Conservation (phyloP, 2,113 vertebrate species). For the Solenodon paradoxus region DNA sequence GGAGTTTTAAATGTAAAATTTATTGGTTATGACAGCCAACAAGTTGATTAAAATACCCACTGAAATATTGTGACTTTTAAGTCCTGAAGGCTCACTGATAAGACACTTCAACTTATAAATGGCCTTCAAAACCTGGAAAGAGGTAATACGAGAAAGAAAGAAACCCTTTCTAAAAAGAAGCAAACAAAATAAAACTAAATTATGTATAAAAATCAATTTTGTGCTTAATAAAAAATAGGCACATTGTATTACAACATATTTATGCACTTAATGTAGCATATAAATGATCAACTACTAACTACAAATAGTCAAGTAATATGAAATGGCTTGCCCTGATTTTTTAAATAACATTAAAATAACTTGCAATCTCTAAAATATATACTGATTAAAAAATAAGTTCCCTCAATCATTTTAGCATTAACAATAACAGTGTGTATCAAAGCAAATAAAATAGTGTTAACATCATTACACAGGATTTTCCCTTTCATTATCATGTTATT, state of each 20-base stretch:
- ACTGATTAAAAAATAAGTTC: neutral
- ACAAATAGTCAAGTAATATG: neutral
- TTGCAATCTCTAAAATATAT: neutral
- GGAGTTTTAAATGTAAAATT: conserved; percentile 44
- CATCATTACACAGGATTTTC: neutral
- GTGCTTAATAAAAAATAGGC: neutral
- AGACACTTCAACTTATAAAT: conserved; percentile 35
- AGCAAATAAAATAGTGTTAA: neutral
- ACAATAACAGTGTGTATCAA: neutral
- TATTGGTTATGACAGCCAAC: neutral
- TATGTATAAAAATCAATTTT: neutral
- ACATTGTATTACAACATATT: neutral
- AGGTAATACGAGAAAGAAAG: neutral
- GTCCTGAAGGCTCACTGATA: conserved; percentile 24
- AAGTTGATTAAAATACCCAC: conserved; percentile 30
- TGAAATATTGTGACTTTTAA: conserved; percentile 49
- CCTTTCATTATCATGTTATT: neutral
- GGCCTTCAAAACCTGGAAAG: neutral
- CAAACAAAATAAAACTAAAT: conserved; percentile 26
- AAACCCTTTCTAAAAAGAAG: conserved; percentile 22
- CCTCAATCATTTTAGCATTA: neutral
- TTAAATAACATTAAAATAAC: neutral
- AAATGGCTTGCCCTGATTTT: neutral
- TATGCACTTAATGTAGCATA: neutral
- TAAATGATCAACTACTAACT: conserved; percentile 16